These are phyloP conservation scores for Microdon myrmicae DNA, from an alignment of 2,888 invertebrate species.

Conservation along the genomic window DNA sequence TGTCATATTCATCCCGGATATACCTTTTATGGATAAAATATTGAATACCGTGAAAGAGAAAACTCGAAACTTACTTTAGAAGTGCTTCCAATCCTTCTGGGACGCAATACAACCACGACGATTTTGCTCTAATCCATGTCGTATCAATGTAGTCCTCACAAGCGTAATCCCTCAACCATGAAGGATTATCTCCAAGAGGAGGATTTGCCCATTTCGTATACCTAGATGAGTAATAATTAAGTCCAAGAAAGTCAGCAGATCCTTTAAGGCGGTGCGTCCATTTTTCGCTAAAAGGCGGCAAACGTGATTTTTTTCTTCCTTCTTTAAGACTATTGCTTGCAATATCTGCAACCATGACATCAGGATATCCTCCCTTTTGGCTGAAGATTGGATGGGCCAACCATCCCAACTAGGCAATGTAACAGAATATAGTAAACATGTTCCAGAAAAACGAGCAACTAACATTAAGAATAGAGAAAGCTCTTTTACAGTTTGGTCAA, in stretches of 20 bases:
- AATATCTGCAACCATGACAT: slow-evolving; percentile 58
- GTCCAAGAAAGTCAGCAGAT: slow-evolving; percentile 59
- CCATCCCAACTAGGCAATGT: slow-evolving; percentile 60
- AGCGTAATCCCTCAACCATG: slow-evolving; percentile 68
- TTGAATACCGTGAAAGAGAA: slow-evolving; percentile 64
- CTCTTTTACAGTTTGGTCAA: neutral
- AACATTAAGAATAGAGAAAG: neutral
- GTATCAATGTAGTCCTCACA: slow-evolving; percentile 54
- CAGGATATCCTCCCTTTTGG: slow-evolving; percentile 60
- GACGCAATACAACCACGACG: slow-evolving; percentile 59
- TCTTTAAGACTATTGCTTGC: slow-evolving; percentile 59
- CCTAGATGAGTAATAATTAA: slow-evolving; percentile 60
- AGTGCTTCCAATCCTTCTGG: slow-evolving; percentile 58
- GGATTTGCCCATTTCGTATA: slow-evolving; percentile 51
- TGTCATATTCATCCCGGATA: slow-evolving; percentile 70
- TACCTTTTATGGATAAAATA: slow-evolving; percentile 60
- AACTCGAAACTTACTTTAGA: slow-evolving; percentile 46
- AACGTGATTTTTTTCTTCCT: slow-evolving; percentile 58
- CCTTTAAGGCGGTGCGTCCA: slow-evolving; percentile 55
- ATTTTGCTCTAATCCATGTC: slow-evolving; percentile 57
- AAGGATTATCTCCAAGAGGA: slow-evolving; percentile 64
- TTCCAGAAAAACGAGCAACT: neutral
- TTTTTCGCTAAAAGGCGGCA: slow-evolving; percentile 50
- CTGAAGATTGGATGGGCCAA: slow-evolving; percentile 61
- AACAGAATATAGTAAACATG: neutral